Conservation (phyloP, 2,113 vertebrate species). For the Sebastes fasciatus region DNA sequence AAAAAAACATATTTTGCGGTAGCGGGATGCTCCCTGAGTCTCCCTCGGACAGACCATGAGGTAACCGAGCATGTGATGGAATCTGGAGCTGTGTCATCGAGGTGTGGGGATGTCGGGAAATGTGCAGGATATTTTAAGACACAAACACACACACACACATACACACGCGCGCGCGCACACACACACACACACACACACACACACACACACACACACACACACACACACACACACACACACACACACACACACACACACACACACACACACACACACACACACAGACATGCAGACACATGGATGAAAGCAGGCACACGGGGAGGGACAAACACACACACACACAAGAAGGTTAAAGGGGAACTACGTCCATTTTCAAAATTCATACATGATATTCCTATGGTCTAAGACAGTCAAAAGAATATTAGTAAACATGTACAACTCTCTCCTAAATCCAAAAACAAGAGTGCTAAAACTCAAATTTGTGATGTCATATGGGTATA, state of each 20-base stretch:
- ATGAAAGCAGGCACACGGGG: conserved; percentile 2
- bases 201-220: conserved; percentile 2
- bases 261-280: neutral
- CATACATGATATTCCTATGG: no score
- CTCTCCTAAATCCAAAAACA: no score
- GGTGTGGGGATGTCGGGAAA: conserved; percentile 77
- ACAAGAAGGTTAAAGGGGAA: no score
- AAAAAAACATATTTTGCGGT: conserved; percentile 63
- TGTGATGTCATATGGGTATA: no score
- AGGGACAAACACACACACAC: neutral
- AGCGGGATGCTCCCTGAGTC: conserved; percentile 58
- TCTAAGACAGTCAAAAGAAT: no score
- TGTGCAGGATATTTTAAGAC: conserved; percentile 62
- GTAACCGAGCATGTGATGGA: conserved; percentile 71
- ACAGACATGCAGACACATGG: conserved; percentile 36
- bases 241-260: conserved; percentile 32
- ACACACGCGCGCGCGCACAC: conserved; percentile 18
- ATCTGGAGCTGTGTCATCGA: conserved; percentile 74
- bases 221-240: conserved; percentile 30
- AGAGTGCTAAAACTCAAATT: no score
- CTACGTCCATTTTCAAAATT: no score
- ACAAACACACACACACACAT: conserved; percentile 25
- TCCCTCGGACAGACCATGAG: conserved; percentile 65
- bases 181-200: conserved; percentile 31
- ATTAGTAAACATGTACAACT: no score